phyloP scores from a whole-genome alignment of 2,113 vertebrate genomes.

The Tetrao urogallus region DNA sequence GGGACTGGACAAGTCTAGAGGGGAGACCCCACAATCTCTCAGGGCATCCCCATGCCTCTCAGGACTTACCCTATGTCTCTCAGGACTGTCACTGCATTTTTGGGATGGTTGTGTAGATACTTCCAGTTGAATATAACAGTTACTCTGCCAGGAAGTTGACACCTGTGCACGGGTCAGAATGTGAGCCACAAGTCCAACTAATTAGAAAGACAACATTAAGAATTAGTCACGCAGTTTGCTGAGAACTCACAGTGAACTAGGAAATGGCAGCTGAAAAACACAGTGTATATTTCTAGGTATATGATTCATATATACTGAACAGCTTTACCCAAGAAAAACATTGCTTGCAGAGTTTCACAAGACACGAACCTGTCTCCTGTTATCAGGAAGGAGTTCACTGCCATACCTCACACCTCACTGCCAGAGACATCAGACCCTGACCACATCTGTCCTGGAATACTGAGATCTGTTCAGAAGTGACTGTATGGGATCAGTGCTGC shows the following conservation, averaged over 20 bases:
- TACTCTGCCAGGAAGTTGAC: neutral
- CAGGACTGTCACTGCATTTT: neutral
- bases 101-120: neutral
- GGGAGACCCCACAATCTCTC: neutral
- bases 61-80: neutral
- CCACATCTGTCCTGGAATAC: neutral
- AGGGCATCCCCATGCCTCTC: neutral
- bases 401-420: rapidly evolving
- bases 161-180: neutral
- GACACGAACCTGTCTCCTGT: neutral
- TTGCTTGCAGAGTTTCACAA: neutral
- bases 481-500: rapidly evolving
- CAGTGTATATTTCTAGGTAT: neutral
- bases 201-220: neutral
- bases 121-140: neutral
- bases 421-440: rapidly evolving
- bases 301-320: neutral
- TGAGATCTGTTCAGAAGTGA: neutral
- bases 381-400: neutral
- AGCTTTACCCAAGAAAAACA: neutral
- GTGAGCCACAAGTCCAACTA: neutral
- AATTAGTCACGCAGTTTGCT: neutral
- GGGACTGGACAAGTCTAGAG: neutral
- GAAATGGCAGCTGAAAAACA: slow-evolving; percentile 22
- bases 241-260: slow-evolving; percentile 9